These are phyloP conservation scores for Drosophila parabipectinata DNA, from an alignment of 1,140 invertebrate genomes.

Conservation along the genomic window DNA sequence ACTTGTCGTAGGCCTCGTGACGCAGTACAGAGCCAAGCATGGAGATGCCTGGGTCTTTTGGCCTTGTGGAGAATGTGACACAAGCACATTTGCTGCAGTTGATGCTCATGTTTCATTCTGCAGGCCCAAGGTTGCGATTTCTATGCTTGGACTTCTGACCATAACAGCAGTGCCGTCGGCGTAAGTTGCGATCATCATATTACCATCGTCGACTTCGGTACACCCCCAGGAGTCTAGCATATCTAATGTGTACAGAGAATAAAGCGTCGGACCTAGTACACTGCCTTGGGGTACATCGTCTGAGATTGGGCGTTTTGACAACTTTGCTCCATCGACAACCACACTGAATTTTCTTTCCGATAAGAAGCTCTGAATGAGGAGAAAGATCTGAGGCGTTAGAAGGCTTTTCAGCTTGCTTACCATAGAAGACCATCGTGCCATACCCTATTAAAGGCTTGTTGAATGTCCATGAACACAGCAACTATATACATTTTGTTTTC, in stretches of 20 bases:
- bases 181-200: neutral
- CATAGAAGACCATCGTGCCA: constrained; percentile 6
- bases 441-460: constrained; percentile 11
- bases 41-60: too few relatives aligned
- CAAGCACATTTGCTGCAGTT: too few relatives aligned
- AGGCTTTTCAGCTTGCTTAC: neutral
- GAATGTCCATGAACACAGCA: constrained; percentile 11
- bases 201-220: neutral
- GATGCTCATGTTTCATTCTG: too few relatives aligned
- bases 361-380: neutral
- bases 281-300: constrained; percentile 6
- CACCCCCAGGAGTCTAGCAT: constrained; percentile 2
- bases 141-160: too few relatives aligned
- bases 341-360: neutral
- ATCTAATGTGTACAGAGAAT: too few relatives aligned
- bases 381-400: constrained; percentile 1
- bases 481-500: constrained; percentile 7
- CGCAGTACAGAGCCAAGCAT: too few relatives aligned
- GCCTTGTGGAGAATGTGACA: too few relatives aligned
- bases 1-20: too few relatives aligned
- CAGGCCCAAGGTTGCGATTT: too few relatives aligned
- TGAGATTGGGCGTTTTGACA: constrained; percentile 1
- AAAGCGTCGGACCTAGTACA: too few relatives aligned
- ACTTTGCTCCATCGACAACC: neutral
- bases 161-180: constrained; percentile 2